These are phyloP conservation scores for Fistularia commersonii DNA, from an alignment of 2,797 vertebrate species.

Conservation along the genomic window DNA sequence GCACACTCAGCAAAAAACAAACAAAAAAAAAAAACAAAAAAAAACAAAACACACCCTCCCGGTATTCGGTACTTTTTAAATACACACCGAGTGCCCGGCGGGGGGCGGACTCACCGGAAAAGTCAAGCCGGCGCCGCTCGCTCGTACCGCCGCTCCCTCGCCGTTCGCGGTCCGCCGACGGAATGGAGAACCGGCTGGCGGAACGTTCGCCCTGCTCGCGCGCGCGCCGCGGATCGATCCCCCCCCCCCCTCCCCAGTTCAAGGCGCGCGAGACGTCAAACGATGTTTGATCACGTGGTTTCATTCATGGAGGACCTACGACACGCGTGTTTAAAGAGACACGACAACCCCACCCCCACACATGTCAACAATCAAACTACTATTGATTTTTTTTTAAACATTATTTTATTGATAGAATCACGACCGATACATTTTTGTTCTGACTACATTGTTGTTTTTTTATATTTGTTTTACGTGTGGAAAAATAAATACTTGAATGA, in stretches of 20 bases:
- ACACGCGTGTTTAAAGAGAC: conserved; percentile 76
- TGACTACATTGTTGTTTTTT: no score
- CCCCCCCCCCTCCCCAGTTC: conserved; percentile 75
- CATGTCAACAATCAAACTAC: no score
- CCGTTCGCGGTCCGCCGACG: conserved; percentile 31
- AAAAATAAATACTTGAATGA: no score
- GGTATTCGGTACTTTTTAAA: conserved; percentile 59
- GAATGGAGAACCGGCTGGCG: conserved; percentile 45
- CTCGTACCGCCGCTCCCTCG: conserved; percentile 29
- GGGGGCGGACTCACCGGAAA: conserved; percentile 65
- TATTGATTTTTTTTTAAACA: no score
- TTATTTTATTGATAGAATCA: no score
- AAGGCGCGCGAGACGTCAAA: conserved; percentile 84
- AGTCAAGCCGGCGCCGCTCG: conserved; percentile 35
- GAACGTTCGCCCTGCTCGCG: conserved; percentile 42
- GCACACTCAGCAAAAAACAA: conserved; percentile 34
- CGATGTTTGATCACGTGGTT: conserved; percentile 96
- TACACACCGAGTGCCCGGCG: conserved; percentile 18
- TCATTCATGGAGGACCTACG: conserved; percentile 93
- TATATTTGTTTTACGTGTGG: no score
- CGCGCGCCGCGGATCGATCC: conserved; percentile 53
- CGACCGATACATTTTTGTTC: no score
- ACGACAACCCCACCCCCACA: conserved; percentile 25
- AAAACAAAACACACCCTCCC: no score
- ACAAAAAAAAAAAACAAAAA: conserved; percentile 67